Conservation (phyloP, 2,797 vertebrate species). For the Carapus acus region DNA sequence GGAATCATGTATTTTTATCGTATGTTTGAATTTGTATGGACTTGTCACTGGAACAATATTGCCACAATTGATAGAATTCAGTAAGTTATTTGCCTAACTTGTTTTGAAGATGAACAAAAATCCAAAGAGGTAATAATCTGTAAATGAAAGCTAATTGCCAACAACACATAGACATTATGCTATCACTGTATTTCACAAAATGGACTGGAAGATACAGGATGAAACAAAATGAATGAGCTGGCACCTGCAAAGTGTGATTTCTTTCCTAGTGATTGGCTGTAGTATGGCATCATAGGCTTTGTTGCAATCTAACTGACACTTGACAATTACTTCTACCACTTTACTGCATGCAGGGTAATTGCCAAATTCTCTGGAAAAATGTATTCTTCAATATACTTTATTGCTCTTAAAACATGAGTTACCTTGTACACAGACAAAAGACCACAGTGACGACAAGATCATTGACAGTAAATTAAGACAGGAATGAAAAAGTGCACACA, state of each 20-base stretch:
- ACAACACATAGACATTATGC: slow-evolving; percentile 8
- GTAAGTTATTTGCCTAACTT: too few relatives aligned
- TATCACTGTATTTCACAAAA: slow-evolving; percentile 2
- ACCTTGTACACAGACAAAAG: slow-evolving; percentile 75
- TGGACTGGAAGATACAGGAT: neutral
- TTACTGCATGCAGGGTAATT: slow-evolving; percentile 52
- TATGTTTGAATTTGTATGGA: too few relatives aligned
- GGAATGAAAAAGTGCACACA: slow-evolving; percentile 58
- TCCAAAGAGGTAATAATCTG: too few relatives aligned
- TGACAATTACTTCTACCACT: slow-evolving; percentile 12
- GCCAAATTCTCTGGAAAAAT: slow-evolving; percentile 56
- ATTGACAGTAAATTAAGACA: slow-evolving; percentile 72
- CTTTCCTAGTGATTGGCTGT: slow-evolving; percentile 7
- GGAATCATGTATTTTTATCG: too few relatives aligned
- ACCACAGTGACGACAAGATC: slow-evolving; percentile 73
- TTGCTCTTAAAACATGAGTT: slow-evolving; percentile 80
- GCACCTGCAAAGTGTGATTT: neutral
- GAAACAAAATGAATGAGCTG: slow-evolving; percentile 15
- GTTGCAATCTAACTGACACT: slow-evolving; percentile 12
- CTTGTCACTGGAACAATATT: too few relatives aligned
- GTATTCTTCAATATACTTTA: slow-evolving; percentile 74
- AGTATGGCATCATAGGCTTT: slow-evolving; percentile 1
- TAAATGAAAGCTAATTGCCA: slow-evolving; percentile 8
- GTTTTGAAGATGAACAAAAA: too few relatives aligned
- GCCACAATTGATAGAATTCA: too few relatives aligned